Base-by-base conservation (phyloP, 2,797 vertebrate genomes). In the Moxostoma hubbsi region DNA sequence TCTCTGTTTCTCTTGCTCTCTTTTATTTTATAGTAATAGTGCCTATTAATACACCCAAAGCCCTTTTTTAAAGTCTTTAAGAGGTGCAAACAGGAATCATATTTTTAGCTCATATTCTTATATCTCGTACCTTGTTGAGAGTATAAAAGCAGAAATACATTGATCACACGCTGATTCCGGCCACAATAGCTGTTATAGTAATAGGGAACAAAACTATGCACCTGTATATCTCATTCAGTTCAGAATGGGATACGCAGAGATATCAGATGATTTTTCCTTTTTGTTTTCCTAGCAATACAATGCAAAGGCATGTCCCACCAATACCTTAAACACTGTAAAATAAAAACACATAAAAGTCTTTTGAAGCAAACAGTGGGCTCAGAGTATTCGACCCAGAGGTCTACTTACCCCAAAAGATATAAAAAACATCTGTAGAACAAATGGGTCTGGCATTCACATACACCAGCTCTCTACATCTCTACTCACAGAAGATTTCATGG, bases 61-160 rank as follows among this genome's bases (percentile, higher is more conserved):
- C 15, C 18, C 10, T 24, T 24, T 24, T 24, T 24, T n/a, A 24
- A 24, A 36, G 36, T 36, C 36, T 36, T 36, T 36, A 36, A 36
- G 36, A 4, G 36, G 36, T 11, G 51, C 12, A 12, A 53, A 53
- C 11, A 53, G 5, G 51, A 53, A 53, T 12, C 51, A 11, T 11
- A 53, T 53, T 53, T 11, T 53, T 53, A 53, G 11, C 51, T 53
- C 5, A 0, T 46, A 43, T 59, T 24, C n/a, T 45, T 64, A 16
- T 54, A 54, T 63, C 16, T 73, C 49, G 91, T 88, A 89, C 89
- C 86, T 54, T 84, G 67, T 77, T 79, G 79, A 89, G 84, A 88
- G 90, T 89, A 90, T 89, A 75, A 87, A 89, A 90, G 86, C 86
- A 84, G 83, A 74, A 77, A 82, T 67, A 84, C 82, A 79, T 73